These are phyloP conservation scores for Drosophila cognata DNA, from an alignment of 2,888 invertebrate genomes.

Conservation along the genomic window DNA sequence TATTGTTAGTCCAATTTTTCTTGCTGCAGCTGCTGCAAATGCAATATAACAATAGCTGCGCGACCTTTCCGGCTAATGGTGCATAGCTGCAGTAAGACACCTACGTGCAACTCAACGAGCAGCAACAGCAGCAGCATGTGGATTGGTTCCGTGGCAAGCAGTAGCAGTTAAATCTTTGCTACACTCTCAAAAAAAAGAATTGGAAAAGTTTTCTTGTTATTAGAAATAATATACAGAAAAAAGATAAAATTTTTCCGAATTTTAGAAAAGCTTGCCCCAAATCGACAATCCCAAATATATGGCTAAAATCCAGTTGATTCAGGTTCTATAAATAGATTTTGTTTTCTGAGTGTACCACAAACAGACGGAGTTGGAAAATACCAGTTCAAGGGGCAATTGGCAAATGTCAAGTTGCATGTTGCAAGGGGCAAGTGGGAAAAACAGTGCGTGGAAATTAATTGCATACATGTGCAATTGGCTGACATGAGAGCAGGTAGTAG, in stretches of 20 bases:
- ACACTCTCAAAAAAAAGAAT: not conserved
- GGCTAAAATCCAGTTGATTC: not conserved
- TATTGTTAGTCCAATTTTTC: constrained; percentile 47
- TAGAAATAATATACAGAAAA: not conserved
- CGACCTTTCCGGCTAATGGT: constrained; percentile 55
- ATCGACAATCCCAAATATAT: no score
- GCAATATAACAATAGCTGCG: constrained; percentile 55
- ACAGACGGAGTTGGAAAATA: not conserved
- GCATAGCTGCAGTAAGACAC: constrained; percentile 26
- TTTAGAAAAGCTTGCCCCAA: no score
- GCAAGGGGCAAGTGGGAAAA: not conserved
- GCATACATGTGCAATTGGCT: not conserved
- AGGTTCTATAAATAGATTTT: not conserved
- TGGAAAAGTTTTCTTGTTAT: not conserved
- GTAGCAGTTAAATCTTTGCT: not conserved
- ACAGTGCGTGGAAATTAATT: not conserved
- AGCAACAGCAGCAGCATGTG: constrained; percentile 15
- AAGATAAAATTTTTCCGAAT: not conserved
- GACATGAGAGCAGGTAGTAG: not conserved
- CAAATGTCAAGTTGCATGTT: not conserved
- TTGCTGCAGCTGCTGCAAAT: constrained; percentile 17
- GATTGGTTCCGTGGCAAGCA: not conserved
- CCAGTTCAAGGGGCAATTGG: not conserved
- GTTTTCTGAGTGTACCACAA: not conserved
- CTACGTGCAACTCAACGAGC: constrained; percentile 48